These are phyloP conservation scores for Notospermus geniculatus DNA, from an alignment of 1,140 invertebrate genomes.

Conservation along the genomic window DNA sequence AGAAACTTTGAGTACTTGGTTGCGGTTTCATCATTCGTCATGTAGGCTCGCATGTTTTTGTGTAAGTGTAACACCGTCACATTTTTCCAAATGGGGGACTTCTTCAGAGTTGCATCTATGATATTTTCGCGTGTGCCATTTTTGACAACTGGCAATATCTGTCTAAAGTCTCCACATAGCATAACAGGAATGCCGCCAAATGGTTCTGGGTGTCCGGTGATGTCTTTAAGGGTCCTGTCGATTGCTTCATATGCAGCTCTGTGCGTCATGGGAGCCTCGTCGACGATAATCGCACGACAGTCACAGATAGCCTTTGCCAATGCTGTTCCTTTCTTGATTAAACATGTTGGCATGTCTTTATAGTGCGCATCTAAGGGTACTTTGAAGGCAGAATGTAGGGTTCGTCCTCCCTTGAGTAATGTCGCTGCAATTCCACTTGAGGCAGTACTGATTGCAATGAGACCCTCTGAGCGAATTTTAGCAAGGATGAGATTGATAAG, in stretches of 20 bases:
- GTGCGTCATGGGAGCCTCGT: constrained; percentile 3
- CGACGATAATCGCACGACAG: not conserved
- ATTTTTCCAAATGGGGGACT: constrained; percentile 43
- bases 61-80: constrained; percentile 23
- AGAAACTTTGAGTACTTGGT: not conserved
- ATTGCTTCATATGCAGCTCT: not conserved
- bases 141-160: constrained; percentile 39
- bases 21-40: constrained; percentile 9
- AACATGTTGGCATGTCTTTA: constrained; percentile 38
- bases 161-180: constrained; percentile 58
- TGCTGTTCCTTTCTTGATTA: not conserved
- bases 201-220: constrained; percentile 35
- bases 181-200: constrained; percentile 45
- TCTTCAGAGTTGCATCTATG: constrained; percentile 55
- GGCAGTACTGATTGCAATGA: constrained; percentile 25
- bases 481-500: constrained; percentile 26
- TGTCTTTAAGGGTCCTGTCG: constrained; percentile 34
- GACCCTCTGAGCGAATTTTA: constrained; percentile 21
- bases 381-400: constrained; percentile 27
- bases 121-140: constrained; percentile 54
- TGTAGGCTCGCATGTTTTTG: constrained; percentile 24
- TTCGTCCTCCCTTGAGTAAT: constrained; percentile 20
- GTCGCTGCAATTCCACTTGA: constrained; percentile 31
- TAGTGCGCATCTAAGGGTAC: constrained; percentile 40
- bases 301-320: not conserved